phyloP scores from a whole-genome alignment of 2,113 vertebrate species.

The Amblyornis subalaris region DNA sequence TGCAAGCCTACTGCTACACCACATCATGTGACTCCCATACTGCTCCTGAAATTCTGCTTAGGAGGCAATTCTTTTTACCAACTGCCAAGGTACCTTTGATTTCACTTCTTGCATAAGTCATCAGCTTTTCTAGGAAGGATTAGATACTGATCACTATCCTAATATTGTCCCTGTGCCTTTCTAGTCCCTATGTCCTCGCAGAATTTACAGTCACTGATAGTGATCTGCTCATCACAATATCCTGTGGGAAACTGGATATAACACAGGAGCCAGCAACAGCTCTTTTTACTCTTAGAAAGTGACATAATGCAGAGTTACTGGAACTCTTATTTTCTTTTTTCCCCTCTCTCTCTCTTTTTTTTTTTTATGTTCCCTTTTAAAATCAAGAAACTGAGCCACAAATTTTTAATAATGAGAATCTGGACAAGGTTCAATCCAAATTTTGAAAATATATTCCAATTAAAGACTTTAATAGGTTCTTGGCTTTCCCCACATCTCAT shows the following conservation, averaged over 20 bases:
- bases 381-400: constrained; percentile 71
- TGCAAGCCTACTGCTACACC: background rate
- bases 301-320: constrained; percentile 30
- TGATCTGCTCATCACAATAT: background rate
- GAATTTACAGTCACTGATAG: background rate
- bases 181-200: background rate
- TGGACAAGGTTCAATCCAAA: constrained; percentile 75
- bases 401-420: constrained; percentile 82
- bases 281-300: background rate
- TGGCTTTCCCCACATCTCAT: constrained; percentile 71
- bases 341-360: background rate
- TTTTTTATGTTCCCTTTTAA: constrained; percentile 21
- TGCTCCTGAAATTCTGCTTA: background rate
- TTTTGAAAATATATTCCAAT: constrained; percentile 72
- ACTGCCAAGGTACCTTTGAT: background rate
- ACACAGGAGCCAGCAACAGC: background rate
- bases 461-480: constrained; percentile 81
- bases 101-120: background rate
- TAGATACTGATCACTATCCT: background rate
- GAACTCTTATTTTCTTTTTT: background rate
- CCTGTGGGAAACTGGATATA: background rate
- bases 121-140: background rate
- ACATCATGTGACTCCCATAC: background rate
- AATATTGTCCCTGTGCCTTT: background rate
- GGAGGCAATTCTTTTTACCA: background rate